Evolutionary conservation across 2,797 vertebrate species (phyloP), one percentile per base, ranked within the genome.

Genomic region (Coranthus polyacanthus): DNA sequence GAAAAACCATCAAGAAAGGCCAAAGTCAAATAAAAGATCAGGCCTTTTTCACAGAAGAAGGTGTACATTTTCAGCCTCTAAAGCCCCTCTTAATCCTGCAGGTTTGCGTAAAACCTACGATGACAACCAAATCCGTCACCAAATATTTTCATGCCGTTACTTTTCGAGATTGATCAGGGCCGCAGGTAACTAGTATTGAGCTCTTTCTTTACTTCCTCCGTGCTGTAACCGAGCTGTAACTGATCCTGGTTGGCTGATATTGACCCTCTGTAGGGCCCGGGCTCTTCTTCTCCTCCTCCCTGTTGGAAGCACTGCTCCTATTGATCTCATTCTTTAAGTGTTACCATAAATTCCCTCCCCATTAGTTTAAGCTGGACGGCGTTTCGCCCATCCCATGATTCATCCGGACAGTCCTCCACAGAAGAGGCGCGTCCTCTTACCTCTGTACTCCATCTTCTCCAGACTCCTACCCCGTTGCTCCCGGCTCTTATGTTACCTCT

Each of bases 291-390:
- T 72, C 26, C 63, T 75, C 79, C 73, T 79, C 73, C 58, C 76
- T 46, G 26, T 77, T 86, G 58, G 77, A 87, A 67, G 74, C 59
- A 34, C 29, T 47, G 71, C 75, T 67, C 36, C 76, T 90, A 94
- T 94, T 88, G 92, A 93, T 93, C 88, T 73, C 79, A 87, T 90
- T 89, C 86, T 88, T 90, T 92, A 91, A 93, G 92, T 92, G 92
- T 93, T 92, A 87, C 90, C 91, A 92, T 93, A 93, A 94, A 93
- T 92, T 89, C 83, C 75, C 75, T 75, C 87, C 85, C 85, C 89
- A 91, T 92, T 92, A 90, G 78, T 85, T 88, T 84, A 78, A 91
- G 86, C 75, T 65, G 81, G 82, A 79, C 57, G 46, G 78, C 42
- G 22, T 72, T 82, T 73, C 43, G 53, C 72, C 67, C 71, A 54